These are phyloP conservation scores for Sebastes reedi DNA, from an alignment of 2,797 vertebrate genomes.

Conservation along the genomic window DNA sequence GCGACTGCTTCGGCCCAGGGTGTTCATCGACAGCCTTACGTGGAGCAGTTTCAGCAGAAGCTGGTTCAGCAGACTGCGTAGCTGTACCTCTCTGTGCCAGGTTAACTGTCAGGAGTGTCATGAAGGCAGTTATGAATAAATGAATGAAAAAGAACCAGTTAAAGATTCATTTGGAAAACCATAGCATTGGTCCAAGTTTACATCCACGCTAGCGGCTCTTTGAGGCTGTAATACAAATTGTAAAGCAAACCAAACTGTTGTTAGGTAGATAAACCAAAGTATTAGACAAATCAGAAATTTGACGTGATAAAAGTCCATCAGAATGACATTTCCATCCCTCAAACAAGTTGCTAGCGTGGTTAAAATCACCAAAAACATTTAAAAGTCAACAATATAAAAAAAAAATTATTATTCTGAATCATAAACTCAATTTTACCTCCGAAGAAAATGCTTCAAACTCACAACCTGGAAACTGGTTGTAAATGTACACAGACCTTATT, in stretches of 20 bases:
- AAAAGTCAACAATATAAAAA: too few relatives aligned
- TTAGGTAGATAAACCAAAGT: neutral
- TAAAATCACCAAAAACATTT: neutral
- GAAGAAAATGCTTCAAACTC: neutral
- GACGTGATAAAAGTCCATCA: neutral
- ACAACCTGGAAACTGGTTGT: neutral
- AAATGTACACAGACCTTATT: too few relatives aligned
- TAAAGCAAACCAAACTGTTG: neutral
- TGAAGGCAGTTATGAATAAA: neutral
- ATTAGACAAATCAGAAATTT: neutral
- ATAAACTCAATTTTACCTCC: neutral
- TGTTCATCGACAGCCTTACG: neutral
- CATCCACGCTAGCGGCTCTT: too few relatives aligned
- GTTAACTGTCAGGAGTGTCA: neutral
- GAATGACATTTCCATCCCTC: neutral
- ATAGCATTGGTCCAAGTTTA: neutral
- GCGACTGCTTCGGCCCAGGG: fast-evolving
- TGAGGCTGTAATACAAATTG: neutral
- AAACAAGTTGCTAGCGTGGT: neutral
- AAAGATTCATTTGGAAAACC: neutral
- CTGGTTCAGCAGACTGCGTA: neutral
- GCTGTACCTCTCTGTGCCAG: neutral
- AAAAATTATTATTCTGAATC: too few relatives aligned
- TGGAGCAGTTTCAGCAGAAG: neutral
- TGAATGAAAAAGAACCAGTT: neutral